Conservation (phyloP, 2,113 vertebrate genomes). For the Hemicordylus capensis region DNA sequence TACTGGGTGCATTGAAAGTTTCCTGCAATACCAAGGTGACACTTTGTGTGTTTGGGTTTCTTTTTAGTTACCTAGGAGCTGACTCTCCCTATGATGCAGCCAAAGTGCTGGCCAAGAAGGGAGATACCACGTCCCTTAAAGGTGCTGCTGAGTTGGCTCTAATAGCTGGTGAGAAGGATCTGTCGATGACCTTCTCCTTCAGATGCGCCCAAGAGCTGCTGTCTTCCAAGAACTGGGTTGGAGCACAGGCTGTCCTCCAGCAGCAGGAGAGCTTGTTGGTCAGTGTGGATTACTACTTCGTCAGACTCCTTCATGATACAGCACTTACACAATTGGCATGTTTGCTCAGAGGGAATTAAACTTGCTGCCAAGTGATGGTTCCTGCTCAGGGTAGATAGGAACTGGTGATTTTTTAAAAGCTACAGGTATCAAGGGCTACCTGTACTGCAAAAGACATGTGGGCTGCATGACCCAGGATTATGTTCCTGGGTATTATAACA, state of each 20-base stretch:
- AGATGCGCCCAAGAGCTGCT: conserved; percentile 90
- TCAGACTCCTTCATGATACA: background rate
- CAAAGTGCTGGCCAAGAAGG: conserved; percentile 92
- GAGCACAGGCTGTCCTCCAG: conserved; percentile 84
- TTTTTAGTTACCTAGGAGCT: conserved; percentile 86
- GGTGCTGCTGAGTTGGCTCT: conserved; percentile 83
- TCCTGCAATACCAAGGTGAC: background rate
- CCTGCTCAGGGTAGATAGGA: background rate
- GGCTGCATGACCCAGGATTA: background rate
- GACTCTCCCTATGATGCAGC: conserved; percentile 89
- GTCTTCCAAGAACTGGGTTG: conserved; percentile 84
- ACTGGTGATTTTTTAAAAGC: background rate
- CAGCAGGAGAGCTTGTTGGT: conserved; percentile 86
- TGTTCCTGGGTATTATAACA: background rate
- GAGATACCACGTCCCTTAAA: conserved; percentile 84
- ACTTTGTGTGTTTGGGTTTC: background rate
- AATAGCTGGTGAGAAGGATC: conserved; percentile 79
- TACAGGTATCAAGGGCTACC: no score
- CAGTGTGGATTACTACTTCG: conserved; percentile 50
- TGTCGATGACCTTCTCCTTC: conserved; percentile 85
- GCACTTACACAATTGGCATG: background rate
- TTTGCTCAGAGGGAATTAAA: background rate
- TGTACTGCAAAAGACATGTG: no score
- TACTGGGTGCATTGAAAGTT: background rate
- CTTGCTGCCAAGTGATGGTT: background rate